Conservation (phyloP, 2,113 vertebrate species). For the Chitala chitala region DNA sequence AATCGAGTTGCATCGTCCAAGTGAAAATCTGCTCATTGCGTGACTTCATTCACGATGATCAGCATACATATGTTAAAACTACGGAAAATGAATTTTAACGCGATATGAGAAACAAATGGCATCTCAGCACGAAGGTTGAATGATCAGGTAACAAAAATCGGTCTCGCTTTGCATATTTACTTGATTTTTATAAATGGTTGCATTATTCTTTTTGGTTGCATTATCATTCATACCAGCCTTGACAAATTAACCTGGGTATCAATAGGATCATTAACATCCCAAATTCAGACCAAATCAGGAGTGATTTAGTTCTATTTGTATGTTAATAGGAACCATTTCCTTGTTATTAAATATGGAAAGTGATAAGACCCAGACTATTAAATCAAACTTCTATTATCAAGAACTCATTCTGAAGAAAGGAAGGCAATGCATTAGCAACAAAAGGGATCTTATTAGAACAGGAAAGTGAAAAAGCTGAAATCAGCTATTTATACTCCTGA, state of each 20-base stretch:
- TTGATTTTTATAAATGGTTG: background rate
- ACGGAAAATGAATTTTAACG: no score
- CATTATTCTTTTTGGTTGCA: background rate
- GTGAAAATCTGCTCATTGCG: no score
- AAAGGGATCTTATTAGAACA: no score
- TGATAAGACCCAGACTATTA: conserved; percentile 14
- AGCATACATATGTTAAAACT: no score
- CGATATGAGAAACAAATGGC: no score
- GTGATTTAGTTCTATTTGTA: conserved; percentile 18
- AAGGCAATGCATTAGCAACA: background rate
- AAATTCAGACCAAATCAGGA: background rate
- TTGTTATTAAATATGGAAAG: conserved; percentile 16
- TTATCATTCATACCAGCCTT: background rate
- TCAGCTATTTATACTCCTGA: background rate
- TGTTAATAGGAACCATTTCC: conserved; percentile 19
- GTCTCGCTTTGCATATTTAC: background rate
- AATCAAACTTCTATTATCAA: conserved; percentile 22
- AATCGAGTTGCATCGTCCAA: no score
- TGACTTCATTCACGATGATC: no score
- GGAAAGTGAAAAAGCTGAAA: background rate
- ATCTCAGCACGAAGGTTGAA: no score
- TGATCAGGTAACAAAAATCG: background rate
- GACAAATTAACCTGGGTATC: background rate
- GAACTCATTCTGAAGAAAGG: conserved; percentile 6
- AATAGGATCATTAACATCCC: conserved; percentile 13